Evolutionary conservation across 2,113 vertebrate genomes (phyloP), one percentile per base, ranked within the genome.

Genomic region (Gallinago media): DNA sequence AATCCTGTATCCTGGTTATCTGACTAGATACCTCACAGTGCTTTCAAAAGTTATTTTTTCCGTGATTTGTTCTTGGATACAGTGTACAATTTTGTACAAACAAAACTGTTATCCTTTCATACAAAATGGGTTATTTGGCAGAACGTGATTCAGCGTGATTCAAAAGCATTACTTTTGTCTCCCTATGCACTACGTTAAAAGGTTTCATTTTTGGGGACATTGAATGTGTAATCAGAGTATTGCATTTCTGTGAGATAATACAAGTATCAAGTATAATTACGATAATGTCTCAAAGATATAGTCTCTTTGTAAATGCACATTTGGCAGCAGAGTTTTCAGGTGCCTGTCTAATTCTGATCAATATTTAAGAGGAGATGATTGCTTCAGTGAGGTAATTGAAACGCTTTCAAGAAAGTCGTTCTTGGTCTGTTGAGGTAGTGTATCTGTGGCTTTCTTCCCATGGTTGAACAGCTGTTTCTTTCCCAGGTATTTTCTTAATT

Each of bases 271-370:
- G 46, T 77, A 27, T 74, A 80, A 66, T 82, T 89, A 79, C 15
- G 14, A 44, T 65, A 19, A 65, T 56, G 66, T 72, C 49, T 86
- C 9, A 18, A 46, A 42, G 56, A 61, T 67, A 15, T 2, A 75
- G 12, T 85, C 22, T 76, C 42, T 65, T 89, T 76, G 50, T 66
- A 94, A 96, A 90, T 88, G 77, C 9, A 1, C 50, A 22, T 70
- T 82, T 96, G 85, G 82, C 88, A 96, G 75, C 18, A 25, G 32
- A 49, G 38, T 88, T 92, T 80, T 85, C 72, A 85, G 50, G 34
- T 82, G 46, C 19, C 44, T 85, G 44, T 91, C 50, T 74, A 22
- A 76, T 85, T 88, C 65, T 88, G 42, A 80, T 96, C 82, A 67
- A 44, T 92, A 81, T 44, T 94, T 58, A 82, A 91, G 78, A 89